A percentile compares a stretch with the other conserved stretches of the same genome.
phyloP scores from a whole-genome alignment of 2,797 vertebrate species.

The Denticeps clupeoides region DNA sequence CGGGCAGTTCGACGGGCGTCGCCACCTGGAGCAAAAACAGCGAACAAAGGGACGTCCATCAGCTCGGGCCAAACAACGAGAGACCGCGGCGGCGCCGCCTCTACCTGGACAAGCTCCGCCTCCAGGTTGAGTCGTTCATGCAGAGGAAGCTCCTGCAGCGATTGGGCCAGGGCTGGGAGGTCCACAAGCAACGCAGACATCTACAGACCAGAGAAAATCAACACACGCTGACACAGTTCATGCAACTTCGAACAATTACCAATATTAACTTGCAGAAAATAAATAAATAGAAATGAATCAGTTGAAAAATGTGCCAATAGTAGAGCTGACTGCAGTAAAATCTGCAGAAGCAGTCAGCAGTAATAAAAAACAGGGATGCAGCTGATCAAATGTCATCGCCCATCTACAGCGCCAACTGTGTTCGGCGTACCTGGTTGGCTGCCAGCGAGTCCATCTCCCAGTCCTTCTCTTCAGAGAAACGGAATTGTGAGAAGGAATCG shows the following conservation, averaged over 20 bases:
- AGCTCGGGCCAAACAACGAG: too few species aligned
- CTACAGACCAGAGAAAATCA: constrained; percentile 43
- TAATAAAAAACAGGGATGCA: too few species aligned
- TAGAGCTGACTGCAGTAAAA: too few species aligned
- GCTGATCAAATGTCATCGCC: too few species aligned
- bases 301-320: too few species aligned
- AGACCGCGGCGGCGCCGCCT: background rate
- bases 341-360: too few species aligned
- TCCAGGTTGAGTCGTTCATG: constrained; percentile 74
- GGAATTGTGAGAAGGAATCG: constrained; percentile 87
- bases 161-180: constrained; percentile 63
- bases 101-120: constrained; percentile 76
- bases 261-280: too few species aligned
- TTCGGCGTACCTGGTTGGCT: constrained; percentile 72
- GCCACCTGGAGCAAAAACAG: constrained; percentile 45
- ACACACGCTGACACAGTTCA: too few species aligned
- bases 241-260: too few species aligned
- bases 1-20: constrained; percentile 68
- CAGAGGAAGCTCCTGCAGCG: constrained; percentile 74
- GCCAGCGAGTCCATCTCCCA: constrained; percentile 70
- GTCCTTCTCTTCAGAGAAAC: constrained; percentile 85
- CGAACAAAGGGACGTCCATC: background rate
- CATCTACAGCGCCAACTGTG: too few species aligned
- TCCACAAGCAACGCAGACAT: constrained; percentile 66
- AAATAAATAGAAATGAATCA: too few species aligned